phyloP scores from a whole-genome alignment of 2,113 vertebrate species.

The Xyliphius kryptos region DNA sequence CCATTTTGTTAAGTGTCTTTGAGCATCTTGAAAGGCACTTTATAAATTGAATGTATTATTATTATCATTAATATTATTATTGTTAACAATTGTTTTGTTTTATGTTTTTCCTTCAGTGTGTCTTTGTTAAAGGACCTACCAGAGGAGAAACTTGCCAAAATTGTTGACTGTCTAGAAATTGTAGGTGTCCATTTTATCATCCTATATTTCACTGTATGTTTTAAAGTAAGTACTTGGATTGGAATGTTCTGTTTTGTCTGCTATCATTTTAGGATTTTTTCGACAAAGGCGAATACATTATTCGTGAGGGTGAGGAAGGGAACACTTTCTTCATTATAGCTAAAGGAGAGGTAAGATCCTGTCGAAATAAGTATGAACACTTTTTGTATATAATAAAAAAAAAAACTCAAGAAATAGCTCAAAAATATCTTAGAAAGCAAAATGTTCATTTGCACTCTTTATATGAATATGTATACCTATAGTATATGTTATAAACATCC shows the following conservation, averaged over 20 bases:
- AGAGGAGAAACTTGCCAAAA: conserved; percentile 85
- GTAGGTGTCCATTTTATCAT: conserved; percentile 74
- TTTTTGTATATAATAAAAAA: not conserved
- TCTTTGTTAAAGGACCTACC: conserved; percentile 82
- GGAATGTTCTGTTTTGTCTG: too few species aligned
- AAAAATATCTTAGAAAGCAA: too few species aligned
- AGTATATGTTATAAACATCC: not conserved
- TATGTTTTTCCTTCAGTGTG: conserved; percentile 69
- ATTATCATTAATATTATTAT: too few species aligned
- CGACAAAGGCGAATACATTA: conserved; percentile 86
- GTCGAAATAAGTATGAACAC: not conserved
- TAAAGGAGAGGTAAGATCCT: conserved; percentile 76
- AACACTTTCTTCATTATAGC: conserved; percentile 91
- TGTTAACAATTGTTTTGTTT: too few species aligned
- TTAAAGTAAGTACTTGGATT: too few species aligned
- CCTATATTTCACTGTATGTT: too few species aligned
- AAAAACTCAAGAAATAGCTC: too few species aligned
- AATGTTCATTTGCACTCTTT: too few species aligned
- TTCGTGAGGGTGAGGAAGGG: conserved; percentile 86
- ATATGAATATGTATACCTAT: too few species aligned
- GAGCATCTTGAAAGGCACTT: too few species aligned
- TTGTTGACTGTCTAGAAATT: conserved; percentile 88
- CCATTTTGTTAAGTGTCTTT: too few species aligned
- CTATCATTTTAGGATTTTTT: conserved; percentile 75
- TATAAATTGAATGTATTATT: too few species aligned